These are phyloP conservation scores for Ictalurus furcatus DNA, from an alignment of 2,113 vertebrate genomes.

Conservation along the genomic window DNA sequence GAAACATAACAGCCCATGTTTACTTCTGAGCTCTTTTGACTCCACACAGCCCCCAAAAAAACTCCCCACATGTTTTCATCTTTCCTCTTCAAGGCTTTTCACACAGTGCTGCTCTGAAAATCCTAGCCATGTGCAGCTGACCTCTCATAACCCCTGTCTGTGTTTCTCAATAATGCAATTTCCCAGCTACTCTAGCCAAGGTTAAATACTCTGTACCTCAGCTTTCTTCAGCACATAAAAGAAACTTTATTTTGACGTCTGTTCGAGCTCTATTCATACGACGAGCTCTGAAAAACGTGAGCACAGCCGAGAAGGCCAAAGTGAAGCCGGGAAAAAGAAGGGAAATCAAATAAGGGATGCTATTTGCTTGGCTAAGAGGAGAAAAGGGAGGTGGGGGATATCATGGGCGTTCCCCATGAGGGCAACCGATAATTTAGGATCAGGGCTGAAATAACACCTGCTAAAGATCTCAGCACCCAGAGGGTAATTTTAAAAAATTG, in stretches of 20 bases:
- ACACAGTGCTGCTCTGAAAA: conserved; percentile 26
- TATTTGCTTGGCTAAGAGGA: not conserved
- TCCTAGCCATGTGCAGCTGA: conserved; percentile 32
- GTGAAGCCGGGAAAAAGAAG: conserved; percentile 1
- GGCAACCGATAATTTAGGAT: not conserved
- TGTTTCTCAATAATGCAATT: conserved; percentile 50
- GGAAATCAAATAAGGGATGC: conserved; percentile 18
- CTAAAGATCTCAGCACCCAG: not conserved
- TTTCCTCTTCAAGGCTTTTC: conserved; percentile 31
- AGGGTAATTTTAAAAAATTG: not conserved
- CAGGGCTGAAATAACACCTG: conserved; percentile 23
- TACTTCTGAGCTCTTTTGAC: not conserved
- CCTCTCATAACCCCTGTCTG: conserved; percentile 33
- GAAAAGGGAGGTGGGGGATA: not conserved
- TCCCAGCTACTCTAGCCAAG: conserved; percentile 30
- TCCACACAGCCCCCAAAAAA: not conserved
- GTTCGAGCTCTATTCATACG: not conserved
- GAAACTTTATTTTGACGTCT: not conserved
- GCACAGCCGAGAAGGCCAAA: not conserved
- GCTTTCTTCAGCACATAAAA: not conserved
- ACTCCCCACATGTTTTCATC: not conserved
- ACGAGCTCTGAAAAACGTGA: not conserved
- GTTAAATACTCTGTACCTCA: conserved; percentile 23
- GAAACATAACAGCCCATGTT: not conserved
- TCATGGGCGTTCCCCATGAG: not conserved